These are phyloP conservation scores for Lanius collurio DNA, from an alignment of 2,113 vertebrate genomes.

Conservation along the genomic window DNA sequence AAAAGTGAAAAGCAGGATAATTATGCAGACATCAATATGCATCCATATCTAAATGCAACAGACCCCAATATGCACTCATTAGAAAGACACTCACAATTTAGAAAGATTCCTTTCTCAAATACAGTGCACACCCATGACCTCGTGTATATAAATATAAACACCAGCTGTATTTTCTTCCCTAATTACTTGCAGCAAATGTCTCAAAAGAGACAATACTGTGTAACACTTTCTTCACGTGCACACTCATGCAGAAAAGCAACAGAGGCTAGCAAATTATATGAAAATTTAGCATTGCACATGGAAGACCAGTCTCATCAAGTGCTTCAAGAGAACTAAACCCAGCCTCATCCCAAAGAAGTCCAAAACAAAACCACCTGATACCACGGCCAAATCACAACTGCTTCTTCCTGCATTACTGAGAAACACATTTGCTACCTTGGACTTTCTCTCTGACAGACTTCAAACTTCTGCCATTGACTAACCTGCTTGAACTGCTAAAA, in stretches of 20 bases:
- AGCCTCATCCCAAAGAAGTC: neutral
- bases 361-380: neutral
- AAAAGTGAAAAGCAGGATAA: neutral
- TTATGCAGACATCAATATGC: neutral
- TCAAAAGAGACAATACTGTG: neutral
- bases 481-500: neutral
- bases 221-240: neutral
- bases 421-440: neutral
- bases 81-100: neutral
- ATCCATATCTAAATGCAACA: neutral
- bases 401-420: neutral
- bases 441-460: neutral
- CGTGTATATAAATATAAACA: rapidly evolving
- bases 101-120: neutral
- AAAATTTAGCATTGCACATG: neutral
- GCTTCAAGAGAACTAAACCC: neutral
- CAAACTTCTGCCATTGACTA: conserved; percentile 1
- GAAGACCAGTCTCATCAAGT: neutral
- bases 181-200: neutral
- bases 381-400: neutral
- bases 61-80: neutral
- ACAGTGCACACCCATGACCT: neutral
- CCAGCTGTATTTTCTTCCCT: neutral
- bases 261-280: neutral
- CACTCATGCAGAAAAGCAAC: neutral